phyloP scores from a whole-genome alignment of 2,888 invertebrate species.

The Thera britannica region DNA sequence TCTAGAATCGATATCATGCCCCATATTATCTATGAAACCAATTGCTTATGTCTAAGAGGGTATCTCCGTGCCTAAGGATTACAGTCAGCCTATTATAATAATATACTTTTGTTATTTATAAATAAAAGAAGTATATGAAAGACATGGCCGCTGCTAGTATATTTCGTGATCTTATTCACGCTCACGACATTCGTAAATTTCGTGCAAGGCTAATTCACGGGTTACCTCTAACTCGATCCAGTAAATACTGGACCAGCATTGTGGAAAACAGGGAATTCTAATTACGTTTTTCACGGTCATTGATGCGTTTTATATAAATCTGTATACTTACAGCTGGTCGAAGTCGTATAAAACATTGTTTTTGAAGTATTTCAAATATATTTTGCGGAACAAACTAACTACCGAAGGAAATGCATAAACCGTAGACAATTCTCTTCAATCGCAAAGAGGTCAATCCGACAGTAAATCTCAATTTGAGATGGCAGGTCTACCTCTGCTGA shows the following conservation, averaged over 20 bases:
- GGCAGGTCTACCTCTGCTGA: conserved; percentile 5
- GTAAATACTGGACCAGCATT: conserved; percentile 42
- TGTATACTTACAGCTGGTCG: not conserved
- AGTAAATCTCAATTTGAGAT: conserved; percentile 24
- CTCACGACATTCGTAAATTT: conserved; percentile 47
- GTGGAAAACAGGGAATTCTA: too few relatives aligned
- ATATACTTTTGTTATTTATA: too few relatives aligned
- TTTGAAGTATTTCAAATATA: not conserved
- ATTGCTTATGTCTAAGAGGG: not conserved
- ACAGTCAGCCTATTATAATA: too few relatives aligned
- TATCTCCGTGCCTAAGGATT: too few relatives aligned
- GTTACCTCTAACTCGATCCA: conserved; percentile 56
- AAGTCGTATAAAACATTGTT: not conserved
- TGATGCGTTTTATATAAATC: not conserved
- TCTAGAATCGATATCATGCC: conserved; percentile 33
- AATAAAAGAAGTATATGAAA: too few relatives aligned
- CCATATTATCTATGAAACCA: not conserved
- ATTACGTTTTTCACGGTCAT: not conserved
- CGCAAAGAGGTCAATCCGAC: conserved; percentile 1
- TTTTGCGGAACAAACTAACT: not conserved
- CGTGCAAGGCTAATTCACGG: conserved; percentile 62
- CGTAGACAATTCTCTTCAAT: conserved; percentile 1
- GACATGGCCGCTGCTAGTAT: not conserved
- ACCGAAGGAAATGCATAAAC: conserved; percentile 1
- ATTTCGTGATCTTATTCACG: conserved; percentile 21